Base-by-base conservation (phyloP, 2,797 vertebrate species). In the Xiphorhynchus erythropygius region DNA sequence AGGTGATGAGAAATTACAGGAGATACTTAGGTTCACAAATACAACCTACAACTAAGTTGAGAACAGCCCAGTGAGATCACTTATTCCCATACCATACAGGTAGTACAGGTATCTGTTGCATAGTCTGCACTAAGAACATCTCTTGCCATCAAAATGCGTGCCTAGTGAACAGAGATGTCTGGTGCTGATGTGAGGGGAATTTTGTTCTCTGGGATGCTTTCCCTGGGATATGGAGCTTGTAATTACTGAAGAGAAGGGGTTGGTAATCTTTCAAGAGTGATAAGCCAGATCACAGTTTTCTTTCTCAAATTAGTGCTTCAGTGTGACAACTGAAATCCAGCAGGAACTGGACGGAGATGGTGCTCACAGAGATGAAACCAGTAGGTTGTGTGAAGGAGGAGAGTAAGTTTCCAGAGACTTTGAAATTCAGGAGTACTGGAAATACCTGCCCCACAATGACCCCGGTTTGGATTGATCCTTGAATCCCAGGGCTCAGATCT, bases 1-100 rank as follows among this genome's bases (percentile, higher is more conserved):
- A 94, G 63, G 46, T 84, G 85, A 57, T 96, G 94, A 90, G 86
- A 97, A 97, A 84, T 94, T 96, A 64, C 83, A 93, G 39, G 25
- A 91, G 70, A 84, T 82, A 70, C 11, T 96, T 79, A 87, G 16
- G 19, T 77, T 95, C 94, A 68, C 73, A 94, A 87, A 96, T 65
- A 10, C 47, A 93, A 44, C 53, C 93, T 95, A 85, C 76, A 70
- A 78, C 68, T 78, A 57, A 57, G 23, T 35, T 82, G 50, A 94
- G 87, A 95, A 93, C 57, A 92, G 44, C 65, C 55, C 87, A 49
- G n/a, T 44, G 46, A 75, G 35, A 60, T 64, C 41, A 10, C 25
- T 81, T 78, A 63, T 91, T 94, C 89, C 52, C 76, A 60, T 53
- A 73, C 47, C 3, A 5, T 81, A 81, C 94, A 92, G 73, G 94